Evolutionary conservation across 2,113 vertebrate species (phyloP).

Genomic region (Laticauda laticaudata): DNA sequence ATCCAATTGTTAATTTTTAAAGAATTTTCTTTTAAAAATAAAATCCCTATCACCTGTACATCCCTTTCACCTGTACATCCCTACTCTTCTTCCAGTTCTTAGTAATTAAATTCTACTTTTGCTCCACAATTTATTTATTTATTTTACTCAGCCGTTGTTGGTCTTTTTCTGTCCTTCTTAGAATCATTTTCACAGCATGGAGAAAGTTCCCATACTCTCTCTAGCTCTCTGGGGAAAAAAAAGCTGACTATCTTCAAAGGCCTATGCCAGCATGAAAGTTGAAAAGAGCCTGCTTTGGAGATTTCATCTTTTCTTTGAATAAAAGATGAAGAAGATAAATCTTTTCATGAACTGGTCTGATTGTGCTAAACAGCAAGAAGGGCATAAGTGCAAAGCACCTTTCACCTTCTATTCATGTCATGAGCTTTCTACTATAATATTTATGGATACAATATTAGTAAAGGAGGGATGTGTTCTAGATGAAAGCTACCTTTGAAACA

Average conservation of each 20-base stretch:
- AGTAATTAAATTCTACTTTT: slow-evolving; percentile 39
- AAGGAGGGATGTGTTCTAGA: neutral
- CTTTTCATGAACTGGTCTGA: slow-evolving; percentile 62
- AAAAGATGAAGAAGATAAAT: slow-evolving; percentile 60
- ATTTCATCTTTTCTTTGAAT: slow-evolving; percentile 63
- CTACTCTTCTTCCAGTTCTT: slow-evolving; percentile 25
- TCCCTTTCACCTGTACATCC: slow-evolving; percentile 11
- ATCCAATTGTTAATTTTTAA: neutral
- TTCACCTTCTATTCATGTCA: slow-evolving; percentile 39
- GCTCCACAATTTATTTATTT: slow-evolving; percentile 45
- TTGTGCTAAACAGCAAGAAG: slow-evolving; percentile 54
- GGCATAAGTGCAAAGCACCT: slow-evolving; percentile 36
- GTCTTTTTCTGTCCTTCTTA: slow-evolving; percentile 49
- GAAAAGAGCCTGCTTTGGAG: slow-evolving; percentile 42
- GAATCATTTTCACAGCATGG: slow-evolving; percentile 46
- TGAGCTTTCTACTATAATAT: slow-evolving; percentile 31
- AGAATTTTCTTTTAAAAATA: neutral
- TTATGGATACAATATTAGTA: slow-evolving; percentile 9
- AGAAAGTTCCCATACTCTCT: slow-evolving; percentile 59
- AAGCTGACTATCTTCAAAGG: slow-evolving; percentile 63
- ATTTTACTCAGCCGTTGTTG: slow-evolving; percentile 35
- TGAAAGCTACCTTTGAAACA: neutral
- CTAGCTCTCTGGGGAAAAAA: slow-evolving; percentile 46
- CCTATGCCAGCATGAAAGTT: slow-evolving; percentile 50
- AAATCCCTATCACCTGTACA: neutral